Conservation (phyloP, 2,113 vertebrate species). For the Melanostigma gelatinosum region DNA sequence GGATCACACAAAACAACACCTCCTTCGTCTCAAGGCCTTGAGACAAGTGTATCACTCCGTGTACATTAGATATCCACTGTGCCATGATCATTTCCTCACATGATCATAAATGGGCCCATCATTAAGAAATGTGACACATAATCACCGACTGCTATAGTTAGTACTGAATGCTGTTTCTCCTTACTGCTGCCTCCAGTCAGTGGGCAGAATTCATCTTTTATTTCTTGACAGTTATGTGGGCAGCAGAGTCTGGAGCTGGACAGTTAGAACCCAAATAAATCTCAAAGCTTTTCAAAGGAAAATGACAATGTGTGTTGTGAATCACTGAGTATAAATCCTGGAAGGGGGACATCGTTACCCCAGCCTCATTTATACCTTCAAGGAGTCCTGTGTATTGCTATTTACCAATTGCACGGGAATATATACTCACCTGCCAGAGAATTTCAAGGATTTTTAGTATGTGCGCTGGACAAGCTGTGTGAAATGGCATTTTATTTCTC, state of each 20-base stretch:
- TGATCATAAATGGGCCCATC: neutral
- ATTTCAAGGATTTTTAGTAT: slow-evolving; percentile 13
- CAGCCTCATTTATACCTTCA: slow-evolving; percentile 29
- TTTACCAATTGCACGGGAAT: slow-evolving; percentile 15
- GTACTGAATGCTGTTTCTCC: slow-evolving; percentile 1
- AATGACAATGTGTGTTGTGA: slow-evolving; percentile 46
- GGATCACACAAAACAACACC: too few relatives aligned
- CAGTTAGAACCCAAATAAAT: slow-evolving; percentile 46
- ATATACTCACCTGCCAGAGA: slow-evolving; percentile 7
- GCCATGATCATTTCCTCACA: slow-evolving; percentile 14
- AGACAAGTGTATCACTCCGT: neutral
- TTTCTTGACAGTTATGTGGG: slow-evolving; percentile 57
- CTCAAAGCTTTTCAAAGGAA: slow-evolving; percentile 32
- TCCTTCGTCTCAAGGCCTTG: neutral
- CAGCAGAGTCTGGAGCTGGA: slow-evolving; percentile 29
- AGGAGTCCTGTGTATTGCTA: slow-evolving; percentile 2
- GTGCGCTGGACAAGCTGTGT: neutral
- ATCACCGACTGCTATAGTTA: slow-evolving; percentile 30
- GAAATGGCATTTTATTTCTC: neutral
- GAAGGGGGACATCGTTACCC: slow-evolving; percentile 38
- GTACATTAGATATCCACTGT: neutral
- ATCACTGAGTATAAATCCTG: slow-evolving; percentile 35
- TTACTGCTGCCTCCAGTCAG: slow-evolving; percentile 11
- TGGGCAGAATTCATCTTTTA: slow-evolving; percentile 37
- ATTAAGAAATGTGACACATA: slow-evolving; percentile 23